These are phyloP conservation scores for Podarcis cretensis DNA, from an alignment of 2,113 vertebrate species.

Conservation along the genomic window DNA sequence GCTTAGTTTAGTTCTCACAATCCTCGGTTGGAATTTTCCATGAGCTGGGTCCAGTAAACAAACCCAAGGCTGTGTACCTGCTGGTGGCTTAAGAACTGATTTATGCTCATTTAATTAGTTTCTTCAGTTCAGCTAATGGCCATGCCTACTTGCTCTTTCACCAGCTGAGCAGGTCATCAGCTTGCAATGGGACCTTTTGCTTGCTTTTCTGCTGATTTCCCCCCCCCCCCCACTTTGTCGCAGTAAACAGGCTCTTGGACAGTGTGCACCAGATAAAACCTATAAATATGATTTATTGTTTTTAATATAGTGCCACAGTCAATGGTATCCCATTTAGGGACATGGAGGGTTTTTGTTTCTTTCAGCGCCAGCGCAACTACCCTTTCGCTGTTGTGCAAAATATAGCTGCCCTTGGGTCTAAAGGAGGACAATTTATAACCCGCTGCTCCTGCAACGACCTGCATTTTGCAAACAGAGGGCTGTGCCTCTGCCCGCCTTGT, in stretches of 20 bases:
- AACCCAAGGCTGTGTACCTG: background rate
- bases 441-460: background rate
- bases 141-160: background rate
- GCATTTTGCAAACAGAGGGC: background rate
- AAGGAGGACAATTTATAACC: background rate
- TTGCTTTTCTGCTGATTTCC: constrained; percentile 23
- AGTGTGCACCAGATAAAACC: background rate
- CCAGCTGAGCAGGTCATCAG: constrained; percentile 11
- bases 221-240: background rate
- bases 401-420: background rate
- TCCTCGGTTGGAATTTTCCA: constrained; percentile 38
- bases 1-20: background rate
- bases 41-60: background rate
- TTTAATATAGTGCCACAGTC: constrained; percentile 8
- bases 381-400: background rate
- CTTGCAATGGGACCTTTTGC: background rate
- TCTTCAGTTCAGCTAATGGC: constrained; percentile 16
- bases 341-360: background rate
- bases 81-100: constrained; percentile 26
- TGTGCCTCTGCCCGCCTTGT: background rate
- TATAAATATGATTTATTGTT: constrained; percentile 7
- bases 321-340: background rate
- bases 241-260: background rate
- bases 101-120: constrained; percentile 44
- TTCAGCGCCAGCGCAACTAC: background rate